Percentiles rank a stretch among this genome's conserved stretches.
Conservation (phyloP, 1,140 invertebrate genomes). For the Drosophila lini region DNA sequence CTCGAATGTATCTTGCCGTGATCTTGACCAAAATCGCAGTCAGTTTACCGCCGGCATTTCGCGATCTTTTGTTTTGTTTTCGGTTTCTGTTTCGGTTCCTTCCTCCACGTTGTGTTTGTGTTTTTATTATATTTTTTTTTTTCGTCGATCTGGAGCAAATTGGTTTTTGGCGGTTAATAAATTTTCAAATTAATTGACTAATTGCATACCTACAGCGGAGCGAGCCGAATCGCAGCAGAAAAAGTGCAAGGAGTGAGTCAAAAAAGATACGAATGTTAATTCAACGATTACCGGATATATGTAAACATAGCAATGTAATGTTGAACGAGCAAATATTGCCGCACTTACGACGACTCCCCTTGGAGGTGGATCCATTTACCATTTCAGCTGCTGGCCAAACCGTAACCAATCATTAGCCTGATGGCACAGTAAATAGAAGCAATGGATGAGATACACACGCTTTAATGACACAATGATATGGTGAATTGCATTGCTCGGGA, state of each 20-base stretch:
- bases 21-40: slow-evolving; percentile 36
- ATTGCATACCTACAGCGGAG: slow-evolving; percentile 76
- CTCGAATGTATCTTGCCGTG: slow-evolving; percentile 21
- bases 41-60: slow-evolving; percentile 78
- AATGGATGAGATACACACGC: slow-evolving; percentile 7
- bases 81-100: slow-evolving; percentile 2
- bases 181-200: slow-evolving; percentile 83
- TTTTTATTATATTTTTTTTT: slow-evolving; percentile 48
- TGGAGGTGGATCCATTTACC: slow-evolving; percentile 8
- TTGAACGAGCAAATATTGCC: slow-evolving; percentile 27
- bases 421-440: slow-evolving; percentile 26
- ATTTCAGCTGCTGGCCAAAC: slow-evolving; percentile 6
- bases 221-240: slow-evolving; percentile 7
- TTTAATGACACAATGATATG: slow-evolving; percentile 45
- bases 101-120: slow-evolving; percentile 22
- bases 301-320: slow-evolving; percentile 1
- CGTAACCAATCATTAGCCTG: slow-evolving; percentile 28
- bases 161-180: slow-evolving; percentile 82
- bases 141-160: slow-evolving; percentile 70
- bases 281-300: slow-evolving; percentile 12
- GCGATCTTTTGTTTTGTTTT: slow-evolving; percentile 22
- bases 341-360: slow-evolving; percentile 26
- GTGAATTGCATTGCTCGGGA: slow-evolving; percentile 2
- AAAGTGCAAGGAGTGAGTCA: slow-evolving; percentile 18
- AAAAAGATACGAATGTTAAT: slow-evolving; percentile 41